phyloP scores from a whole-genome alignment of 2,113 vertebrate genomes.

The Onychostruthus taczanowskii region DNA sequence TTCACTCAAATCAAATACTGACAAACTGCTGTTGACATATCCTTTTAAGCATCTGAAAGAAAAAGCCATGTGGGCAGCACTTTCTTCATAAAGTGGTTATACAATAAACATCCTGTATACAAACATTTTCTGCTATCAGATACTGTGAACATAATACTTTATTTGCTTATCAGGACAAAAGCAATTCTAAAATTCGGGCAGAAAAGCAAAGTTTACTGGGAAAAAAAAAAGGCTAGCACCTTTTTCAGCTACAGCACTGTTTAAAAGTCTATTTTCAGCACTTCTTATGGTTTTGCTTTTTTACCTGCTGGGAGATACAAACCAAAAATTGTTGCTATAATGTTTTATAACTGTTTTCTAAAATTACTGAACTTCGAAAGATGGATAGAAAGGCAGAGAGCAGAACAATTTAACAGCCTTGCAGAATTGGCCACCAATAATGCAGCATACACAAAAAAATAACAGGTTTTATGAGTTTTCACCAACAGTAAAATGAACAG shows the following conservation, averaged over 20 bases:
- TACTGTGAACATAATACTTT: not conserved
- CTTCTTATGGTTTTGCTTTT: not conserved
- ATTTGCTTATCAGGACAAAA: not conserved
- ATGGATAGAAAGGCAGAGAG: not conserved
- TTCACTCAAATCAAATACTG: slow-evolving; percentile 89
- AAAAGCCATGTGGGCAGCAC: not conserved
- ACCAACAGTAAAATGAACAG: not conserved
- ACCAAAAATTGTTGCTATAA: not conserved
- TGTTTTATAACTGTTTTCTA: not conserved
- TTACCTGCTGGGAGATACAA: not conserved
- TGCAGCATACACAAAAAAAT: not conserved
- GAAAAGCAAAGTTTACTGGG: not conserved
- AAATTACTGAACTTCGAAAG: not conserved
- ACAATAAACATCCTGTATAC: not conserved
- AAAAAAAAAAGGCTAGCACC: not conserved
- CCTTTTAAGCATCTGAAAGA: slow-evolving; percentile 86
- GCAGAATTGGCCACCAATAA: not conserved
- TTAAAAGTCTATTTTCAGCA: not conserved
- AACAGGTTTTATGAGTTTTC: not conserved
- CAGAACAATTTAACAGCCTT: not conserved
- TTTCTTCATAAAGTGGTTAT: not conserved
- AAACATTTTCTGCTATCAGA: not conserved
- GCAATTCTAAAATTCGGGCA: not conserved
- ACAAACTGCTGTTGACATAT: slow-evolving; percentile 97
- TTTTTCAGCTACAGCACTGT: not conserved